Percentiles rank a stretch among this genome's conserved stretches.
phyloP scores from a whole-genome alignment of 2,888 invertebrate genomes.

The Cantharis flavilabris region DNA sequence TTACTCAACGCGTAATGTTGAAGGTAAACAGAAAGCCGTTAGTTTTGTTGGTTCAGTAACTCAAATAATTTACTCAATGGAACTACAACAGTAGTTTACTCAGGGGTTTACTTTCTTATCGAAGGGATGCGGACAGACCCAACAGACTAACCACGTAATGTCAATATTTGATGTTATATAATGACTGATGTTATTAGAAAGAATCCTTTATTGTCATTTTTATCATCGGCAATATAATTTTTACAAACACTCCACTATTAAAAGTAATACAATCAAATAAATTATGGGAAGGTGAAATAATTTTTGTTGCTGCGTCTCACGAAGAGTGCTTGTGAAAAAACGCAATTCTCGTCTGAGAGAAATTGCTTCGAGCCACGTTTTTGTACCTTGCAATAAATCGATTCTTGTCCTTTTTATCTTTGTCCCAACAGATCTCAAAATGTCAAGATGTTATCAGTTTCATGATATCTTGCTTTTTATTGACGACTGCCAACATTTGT shows the following conservation, averaged over 20 bases:
- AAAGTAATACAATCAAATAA: background rate
- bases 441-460: slow-evolving; percentile 12
- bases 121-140: slow-evolving; percentile 31
- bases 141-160: slow-evolving; percentile 44
- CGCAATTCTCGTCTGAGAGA: background rate
- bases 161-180: slow-evolving; percentile 55
- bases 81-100: slow-evolving; percentile 53
- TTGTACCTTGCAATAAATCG: slow-evolving; percentile 13
- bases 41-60: slow-evolving; percentile 58
- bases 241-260: background rate
- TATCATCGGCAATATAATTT: background rate
- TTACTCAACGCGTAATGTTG: slow-evolving; percentile 56
- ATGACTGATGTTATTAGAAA: slow-evolving; percentile 49
- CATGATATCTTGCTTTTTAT: slow-evolving; percentile 10
- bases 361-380: slow-evolving; percentile 8
- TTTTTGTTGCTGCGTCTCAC: background rate
- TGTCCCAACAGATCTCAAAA: slow-evolving; percentile 7
- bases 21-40: slow-evolving; percentile 54
- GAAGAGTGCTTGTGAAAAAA: slow-evolving; percentile 2
- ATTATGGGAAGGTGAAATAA: background rate
- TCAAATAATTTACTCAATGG: slow-evolving; percentile 58
- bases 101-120: slow-evolving; percentile 43
- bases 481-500: slow-evolving; percentile 5
- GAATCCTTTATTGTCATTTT: slow-evolving; percentile 4
- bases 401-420: slow-evolving; percentile 12